Evolutionary conservation across 1,140 invertebrate species (phyloP).

Genomic region (Nasonia longicornis): DNA sequence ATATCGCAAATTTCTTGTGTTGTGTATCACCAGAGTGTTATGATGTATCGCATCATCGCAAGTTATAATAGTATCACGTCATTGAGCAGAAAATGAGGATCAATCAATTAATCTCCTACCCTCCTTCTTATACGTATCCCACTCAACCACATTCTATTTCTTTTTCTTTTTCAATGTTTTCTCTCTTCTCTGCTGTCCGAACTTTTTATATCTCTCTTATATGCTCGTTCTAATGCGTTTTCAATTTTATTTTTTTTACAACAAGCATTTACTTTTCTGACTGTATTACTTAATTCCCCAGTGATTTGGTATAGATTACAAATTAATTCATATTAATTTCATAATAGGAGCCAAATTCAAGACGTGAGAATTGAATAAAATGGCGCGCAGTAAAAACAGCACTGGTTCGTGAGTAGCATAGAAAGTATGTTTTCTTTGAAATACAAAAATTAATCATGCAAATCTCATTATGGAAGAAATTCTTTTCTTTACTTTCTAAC

Average conservation of each 20-base stretch:
- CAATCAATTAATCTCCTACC: neutral
- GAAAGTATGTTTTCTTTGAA: no score
- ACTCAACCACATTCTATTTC: slow-evolving; percentile 1
- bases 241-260: neutral
- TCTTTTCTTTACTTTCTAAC: no score
- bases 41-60: neutral
- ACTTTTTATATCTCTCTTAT: neutral
- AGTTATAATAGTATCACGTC: neutral
- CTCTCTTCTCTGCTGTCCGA: neutral
- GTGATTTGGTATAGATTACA: no score
- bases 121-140: neutral
- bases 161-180: neutral
- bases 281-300: no score
- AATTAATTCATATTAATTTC: no score
- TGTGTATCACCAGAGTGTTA: neutral
- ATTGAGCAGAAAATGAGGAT: neutral
- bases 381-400: no score
- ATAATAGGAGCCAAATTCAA: no score
- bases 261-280: no score
- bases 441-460: no score
- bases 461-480: no score
- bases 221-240: neutral
- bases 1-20: neutral
- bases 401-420: no score
- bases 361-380: no score